Evolutionary conservation across 2,797 vertebrate genomes (phyloP), one percentile per base, ranked within the genome.

Genomic region (Margarornis squamiger): DNA sequence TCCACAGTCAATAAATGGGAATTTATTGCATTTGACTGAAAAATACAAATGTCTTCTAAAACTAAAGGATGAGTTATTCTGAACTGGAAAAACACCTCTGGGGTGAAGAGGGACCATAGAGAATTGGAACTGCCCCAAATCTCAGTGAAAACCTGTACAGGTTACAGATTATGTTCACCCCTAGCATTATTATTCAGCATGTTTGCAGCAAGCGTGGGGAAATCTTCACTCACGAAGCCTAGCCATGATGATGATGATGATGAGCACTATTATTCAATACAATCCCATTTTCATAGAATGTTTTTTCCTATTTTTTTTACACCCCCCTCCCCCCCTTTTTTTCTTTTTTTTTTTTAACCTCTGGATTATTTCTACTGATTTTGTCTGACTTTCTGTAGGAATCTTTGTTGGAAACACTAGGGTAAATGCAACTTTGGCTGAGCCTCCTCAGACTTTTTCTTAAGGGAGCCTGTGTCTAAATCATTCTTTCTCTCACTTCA

Each of bases 71-170:
- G 8, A 59, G 6, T 88, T 72, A 72, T 58, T 61, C 21, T 49
- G 34, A 85, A 63, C 14, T 49, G 38, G 3, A 55, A 22, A 79
- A 78, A 29, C 23, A 65, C 14, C 8, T 65, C 3, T 22, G 27
- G 8, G 7, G 3, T 23, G 26, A 10, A 74, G 29, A 82, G 10
- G 11, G 21, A 17, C 9, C 26, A 34, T 4, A 41, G 0, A 5
- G 51, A 73, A 39, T 34, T 30, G 45, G 75, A 85, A 38, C 11
- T 45, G 27, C 5, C 9, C 3, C 27, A 83, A 48, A 54, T 43
- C 16, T 63, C 39, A 51, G 19, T 43, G 39, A 59, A 92, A 84
- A 13, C 14, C 8, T 71, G 2, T 45, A 34, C 6, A 20, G 10
- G 7, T 43, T 77, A 51, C 18, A 52, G 41, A 59, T 52, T 66